Base-by-base conservation (phyloP, 1,140 invertebrate genomes). In the Euwallacea fornicatus region DNA sequence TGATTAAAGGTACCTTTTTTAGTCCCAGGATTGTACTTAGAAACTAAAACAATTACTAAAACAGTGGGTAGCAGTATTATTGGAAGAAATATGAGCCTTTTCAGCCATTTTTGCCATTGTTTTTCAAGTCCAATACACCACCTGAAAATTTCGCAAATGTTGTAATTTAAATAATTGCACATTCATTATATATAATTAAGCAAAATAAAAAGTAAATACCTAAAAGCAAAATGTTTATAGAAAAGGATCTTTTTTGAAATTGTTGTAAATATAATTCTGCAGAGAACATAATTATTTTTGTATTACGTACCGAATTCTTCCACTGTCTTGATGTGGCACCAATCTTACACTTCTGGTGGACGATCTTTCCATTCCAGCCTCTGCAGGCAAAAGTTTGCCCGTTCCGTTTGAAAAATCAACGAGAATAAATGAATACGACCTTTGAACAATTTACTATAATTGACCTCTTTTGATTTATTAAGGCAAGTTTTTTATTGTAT, bases 71-170 rank as follows among this genome's bases (percentile, higher is more conserved):
- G 50, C 13, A 80, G 66, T 55, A 79, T 73, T 21, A 77, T 63
- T 10, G 78, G 78, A n/a, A 80, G 15, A 66, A 80, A 75, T 11
- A 76, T 74, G 9, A 80, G 61, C 42, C 73, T 65, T 69, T 79
- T 79, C 7, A 80, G 50, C 64, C 76, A 76, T 41, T 58, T 67
- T 68, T 69, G 72, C 79, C 79, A 80, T n/a, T 71, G 64, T 58
- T 73, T 72, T 69, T 78, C 75, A 9, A 75, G 72, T 42, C 79
- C 79, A 43, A 80, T 73, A 61, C 77, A 79, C 79, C 79, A 79
- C 62, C 78, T 79, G 68, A 69, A 78, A 74, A 63, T 7, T 66
- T 59, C 43, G 2, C 7, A 41, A 61, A 15, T 63, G 16, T 60
- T 43, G 7, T 9, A 15, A 62, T 33, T 7, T 8, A 13, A 60